Evolutionary conservation across 2,888 invertebrate genomes (phyloP).

Genomic region (Tetragnatha montana): DNA sequence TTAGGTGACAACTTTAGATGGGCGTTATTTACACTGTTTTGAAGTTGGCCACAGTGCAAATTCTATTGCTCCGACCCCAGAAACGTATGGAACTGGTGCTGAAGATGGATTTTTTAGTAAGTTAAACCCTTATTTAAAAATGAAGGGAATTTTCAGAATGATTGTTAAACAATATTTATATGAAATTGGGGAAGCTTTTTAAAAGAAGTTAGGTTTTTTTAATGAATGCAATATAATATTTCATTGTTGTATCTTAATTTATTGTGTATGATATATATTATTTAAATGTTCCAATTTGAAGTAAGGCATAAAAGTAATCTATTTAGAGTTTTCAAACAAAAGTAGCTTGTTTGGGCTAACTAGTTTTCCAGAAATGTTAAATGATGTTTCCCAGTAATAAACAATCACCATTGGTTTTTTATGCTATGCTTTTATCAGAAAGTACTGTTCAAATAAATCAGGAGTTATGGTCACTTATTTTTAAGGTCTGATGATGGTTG

Average conservation of each 20-base stretch:
- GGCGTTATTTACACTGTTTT: conserved; percentile 77
- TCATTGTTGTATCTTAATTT: background rate
- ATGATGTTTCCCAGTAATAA: no score
- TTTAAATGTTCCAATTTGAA: no score
- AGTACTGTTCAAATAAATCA: background rate
- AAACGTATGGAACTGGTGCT: conserved; percentile 76
- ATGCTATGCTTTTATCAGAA: no score
- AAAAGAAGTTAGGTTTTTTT: background rate
- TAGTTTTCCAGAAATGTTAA: no score
- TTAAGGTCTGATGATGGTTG: conserved; percentile 77
- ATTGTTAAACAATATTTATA: background rate
- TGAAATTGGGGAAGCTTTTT: background rate
- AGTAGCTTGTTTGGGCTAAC: no score
- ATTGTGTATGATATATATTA: no score
- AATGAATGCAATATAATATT: background rate
- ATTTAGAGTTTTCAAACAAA: no score
- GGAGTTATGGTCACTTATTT: background rate
- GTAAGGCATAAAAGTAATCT: no score
- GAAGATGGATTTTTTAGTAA: conserved; percentile 77
- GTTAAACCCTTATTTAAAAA: no score
- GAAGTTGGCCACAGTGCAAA: conserved; percentile 77
- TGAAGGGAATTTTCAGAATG: background rate
- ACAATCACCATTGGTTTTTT: no score
- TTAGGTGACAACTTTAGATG: conserved; percentile 77
- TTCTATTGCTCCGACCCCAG: conserved; percentile 77